Evolutionary conservation across 2,797 vertebrate genomes (phyloP), one percentile per base, ranked within the genome.

Genomic region (Champsocephalus gunnari): DNA sequence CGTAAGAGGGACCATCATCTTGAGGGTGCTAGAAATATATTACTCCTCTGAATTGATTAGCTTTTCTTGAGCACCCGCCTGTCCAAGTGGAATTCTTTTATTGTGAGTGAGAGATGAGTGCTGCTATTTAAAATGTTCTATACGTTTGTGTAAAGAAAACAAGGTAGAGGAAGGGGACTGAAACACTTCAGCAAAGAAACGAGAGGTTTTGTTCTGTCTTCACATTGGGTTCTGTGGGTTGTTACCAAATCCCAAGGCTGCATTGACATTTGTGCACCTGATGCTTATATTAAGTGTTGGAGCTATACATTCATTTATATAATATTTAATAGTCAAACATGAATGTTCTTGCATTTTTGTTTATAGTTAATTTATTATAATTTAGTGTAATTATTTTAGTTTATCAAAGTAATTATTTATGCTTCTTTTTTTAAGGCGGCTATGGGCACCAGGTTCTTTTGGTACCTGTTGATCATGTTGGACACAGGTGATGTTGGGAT

Each of bases 1-100:
- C 1, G 49, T 55, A 62, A 79, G 72, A 72, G 62, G 64, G 72
- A 51, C 77, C 82, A 75, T 86, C 78, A 57, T 74, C 83, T 86
- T 53, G 47, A 91, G 82, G 70, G 83, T 66, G 51, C 81, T 78
- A 62, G 76, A 83, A 75, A 74, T 80, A 72, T 71, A 80, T 82
- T 58, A 54, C 77, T 66, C 44, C 53, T 64, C 79, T 77, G 75
- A 75, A 84, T 55, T 63, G 66, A 87, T 81, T 62, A 79, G 66
- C 69, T 81, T 84, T 77, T 85, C 62, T 71, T 81, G 66, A 73
- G 60, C 13, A 47, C 49, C 34, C 44, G 49, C 48, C 8, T 24
- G 24, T 43, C 60, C 12, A 38, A 85, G 71, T 80, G 80, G 80
- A 84, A 81, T 85, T 81, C 77, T 77, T 86, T 84, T 24, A 59